A percentile compares a stretch with the other conserved stretches of the same genome.
Conservation (phyloP, 2,888 invertebrate genomes). For the Erpobdella octoculata region DNA sequence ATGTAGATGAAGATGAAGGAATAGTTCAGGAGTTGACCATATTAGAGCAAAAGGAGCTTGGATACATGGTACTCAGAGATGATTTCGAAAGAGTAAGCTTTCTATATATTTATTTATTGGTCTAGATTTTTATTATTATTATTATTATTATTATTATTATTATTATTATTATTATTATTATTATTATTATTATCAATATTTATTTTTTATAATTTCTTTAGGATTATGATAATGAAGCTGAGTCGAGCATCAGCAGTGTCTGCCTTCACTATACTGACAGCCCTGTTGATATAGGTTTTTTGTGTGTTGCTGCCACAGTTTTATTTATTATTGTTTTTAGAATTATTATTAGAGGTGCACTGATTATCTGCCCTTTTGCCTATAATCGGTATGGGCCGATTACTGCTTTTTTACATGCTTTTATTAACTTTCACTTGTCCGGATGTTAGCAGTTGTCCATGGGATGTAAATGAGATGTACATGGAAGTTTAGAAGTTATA, state of each 20-base stretch:
- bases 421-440: too few relatives aligned
- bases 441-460: too few relatives aligned
- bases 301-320: too few relatives aligned
- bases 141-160: background rate
- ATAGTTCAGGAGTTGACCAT: conserved; percentile 58
- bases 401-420: too few relatives aligned
- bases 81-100: conserved; percentile 77
- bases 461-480: too few relatives aligned
- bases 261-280: conserved; percentile 68
- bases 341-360: too few relatives aligned
- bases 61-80: conserved; percentile 89
- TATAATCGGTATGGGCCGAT: too few relatives aligned
- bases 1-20: background rate
- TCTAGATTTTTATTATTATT: conserved; percentile 8
- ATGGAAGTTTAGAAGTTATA: too few relatives aligned
- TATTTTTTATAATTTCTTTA: conserved; percentile 45
- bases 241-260: conserved; percentile 76
- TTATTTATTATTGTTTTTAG: too few relatives aligned
- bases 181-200: background rate
- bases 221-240: conserved; percentile 87
- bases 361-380: too few relatives aligned
- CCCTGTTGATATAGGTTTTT: conserved; percentile 78
- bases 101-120: background rate
- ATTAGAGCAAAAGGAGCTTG: conserved; percentile 78
- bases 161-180: background rate